Conservation (phyloP, 1,140 invertebrate genomes). For the Tetraneura akinire region DNA sequence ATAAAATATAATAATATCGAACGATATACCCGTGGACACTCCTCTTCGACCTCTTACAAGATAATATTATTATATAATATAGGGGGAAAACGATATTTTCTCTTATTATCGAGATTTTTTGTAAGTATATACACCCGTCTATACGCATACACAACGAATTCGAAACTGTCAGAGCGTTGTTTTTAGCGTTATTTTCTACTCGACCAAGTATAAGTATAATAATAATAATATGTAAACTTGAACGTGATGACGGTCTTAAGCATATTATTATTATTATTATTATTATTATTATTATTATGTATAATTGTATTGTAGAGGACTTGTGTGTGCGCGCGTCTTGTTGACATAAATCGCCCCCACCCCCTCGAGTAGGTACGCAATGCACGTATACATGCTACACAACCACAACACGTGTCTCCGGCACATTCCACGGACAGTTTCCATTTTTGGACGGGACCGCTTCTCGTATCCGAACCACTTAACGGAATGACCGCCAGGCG, state of each 20-base stretch:
- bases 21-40: too few relatives aligned
- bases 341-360: conserved; percentile 35
- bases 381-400: background rate
- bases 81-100: too few relatives aligned
- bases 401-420: conserved; percentile 24
- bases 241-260: background rate
- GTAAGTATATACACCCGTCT: too few relatives aligned
- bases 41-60: too few relatives aligned
- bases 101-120: too few relatives aligned
- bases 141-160: too few relatives aligned
- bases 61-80: too few relatives aligned
- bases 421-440: conserved; percentile 25
- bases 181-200: conserved; percentile 17
- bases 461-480: conserved; percentile 32
- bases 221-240: background rate
- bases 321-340: conserved; percentile 31
- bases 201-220: background rate
- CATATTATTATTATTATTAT: background rate
- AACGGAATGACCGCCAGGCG: conserved; percentile 15
- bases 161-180: too few relatives aligned
- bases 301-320: conserved; percentile 1
- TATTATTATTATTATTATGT: background rate
- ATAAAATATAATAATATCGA: too few relatives aligned
- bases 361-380: too few relatives aligned
- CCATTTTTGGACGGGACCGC: conserved; percentile 33